Conservation (phyloP, 35 echinoderm and acorn worm species). For the Heliocidaris tuberculata region DNA sequence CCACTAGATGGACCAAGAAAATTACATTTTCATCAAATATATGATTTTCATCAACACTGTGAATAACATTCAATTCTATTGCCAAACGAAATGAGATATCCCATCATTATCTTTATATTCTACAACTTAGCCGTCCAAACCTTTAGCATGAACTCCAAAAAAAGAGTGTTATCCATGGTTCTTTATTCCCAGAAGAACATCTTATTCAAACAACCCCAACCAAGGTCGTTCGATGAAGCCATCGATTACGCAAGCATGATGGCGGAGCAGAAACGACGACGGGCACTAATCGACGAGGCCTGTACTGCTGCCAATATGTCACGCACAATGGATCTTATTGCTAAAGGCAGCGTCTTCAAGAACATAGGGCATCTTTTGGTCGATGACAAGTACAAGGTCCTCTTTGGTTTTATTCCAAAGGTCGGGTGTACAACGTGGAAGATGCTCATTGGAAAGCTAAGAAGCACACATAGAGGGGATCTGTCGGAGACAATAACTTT, state of each 20-base stretch:
- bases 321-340: background rate
- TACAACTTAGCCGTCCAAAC: too few relatives aligned
- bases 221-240: background rate
- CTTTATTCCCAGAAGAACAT: background rate
- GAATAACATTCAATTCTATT: too few relatives aligned
- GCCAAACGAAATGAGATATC: too few relatives aligned
- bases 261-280: slow-evolving; percentile 28
- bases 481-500: background rate
- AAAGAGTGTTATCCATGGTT: background rate
- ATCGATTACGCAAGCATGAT: background rate
- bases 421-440: slow-evolving; percentile 83
- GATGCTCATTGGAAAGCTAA: background rate
- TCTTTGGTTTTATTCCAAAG: slow-evolving; percentile 75
- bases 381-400: slow-evolving; percentile 54
- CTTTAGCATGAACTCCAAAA: too few relatives aligned
- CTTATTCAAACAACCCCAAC: background rate
- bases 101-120: too few relatives aligned
- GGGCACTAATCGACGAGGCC: background rate
- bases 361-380: slow-evolving; percentile 14
- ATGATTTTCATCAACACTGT: too few relatives aligned
- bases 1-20: too few relatives aligned
- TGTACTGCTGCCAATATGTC: slow-evolving; percentile 10
- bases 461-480: background rate
- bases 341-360: background rate
- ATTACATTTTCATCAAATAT: too few relatives aligned